These are phyloP conservation scores for Crocallis elinguaria DNA, from an alignment of 2,888 invertebrate genomes.

Conservation along the genomic window DNA sequence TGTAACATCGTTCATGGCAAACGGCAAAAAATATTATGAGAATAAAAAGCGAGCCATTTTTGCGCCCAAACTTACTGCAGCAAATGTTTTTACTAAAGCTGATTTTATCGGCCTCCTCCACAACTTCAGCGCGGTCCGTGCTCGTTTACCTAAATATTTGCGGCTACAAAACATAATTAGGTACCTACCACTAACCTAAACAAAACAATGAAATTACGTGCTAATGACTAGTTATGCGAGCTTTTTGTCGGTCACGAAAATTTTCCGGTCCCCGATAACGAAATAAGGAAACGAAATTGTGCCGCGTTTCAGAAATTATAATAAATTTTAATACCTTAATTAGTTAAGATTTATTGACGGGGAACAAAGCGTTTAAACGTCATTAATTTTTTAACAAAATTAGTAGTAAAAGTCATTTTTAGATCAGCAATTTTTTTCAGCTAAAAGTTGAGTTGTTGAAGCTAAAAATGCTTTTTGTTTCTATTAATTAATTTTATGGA, in stretches of 20 bases:
- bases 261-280: constrained; percentile 28
- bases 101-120: constrained; percentile 6
- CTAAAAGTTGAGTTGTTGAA: too few relatives aligned
- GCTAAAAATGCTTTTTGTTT: too few relatives aligned
- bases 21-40: too few relatives aligned
- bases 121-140: constrained; percentile 10
- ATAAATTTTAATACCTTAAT: constrained; percentile 23
- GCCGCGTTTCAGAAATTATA: constrained; percentile 15
- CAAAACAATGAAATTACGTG: constrained; percentile 32
- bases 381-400: neutral
- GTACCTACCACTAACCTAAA: constrained; percentile 2
- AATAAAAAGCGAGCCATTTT: too few relatives aligned
- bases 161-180: too few relatives aligned
- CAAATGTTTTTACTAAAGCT: neutral
- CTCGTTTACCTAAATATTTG: constrained; percentile 10
- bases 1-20: too few relatives aligned
- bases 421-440: too few relatives aligned
- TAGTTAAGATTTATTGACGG: constrained; percentile 22
- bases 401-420: neutral
- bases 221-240: constrained; percentile 29
- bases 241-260: constrained; percentile 34
- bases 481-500: too few relatives aligned
- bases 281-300: constrained; percentile 18
- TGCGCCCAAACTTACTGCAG: neutral
- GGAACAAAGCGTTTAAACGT: neutral